Conservation (phyloP, 2,797 vertebrate genomes). For the Pipistrellus kuhlii region DNA sequence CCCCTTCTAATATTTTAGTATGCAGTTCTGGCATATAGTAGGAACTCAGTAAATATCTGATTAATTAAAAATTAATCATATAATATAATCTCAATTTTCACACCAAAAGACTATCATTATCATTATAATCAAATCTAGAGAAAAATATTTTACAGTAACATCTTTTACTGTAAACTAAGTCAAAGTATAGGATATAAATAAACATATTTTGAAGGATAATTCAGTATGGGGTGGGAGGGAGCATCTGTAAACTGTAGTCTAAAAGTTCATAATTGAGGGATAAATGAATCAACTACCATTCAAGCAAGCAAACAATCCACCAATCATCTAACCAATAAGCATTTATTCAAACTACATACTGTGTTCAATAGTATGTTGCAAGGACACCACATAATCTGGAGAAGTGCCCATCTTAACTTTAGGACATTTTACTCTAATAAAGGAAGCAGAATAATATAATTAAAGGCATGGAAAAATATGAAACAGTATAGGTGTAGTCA, state of each 20-base stretch:
- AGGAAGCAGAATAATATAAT: not conserved
- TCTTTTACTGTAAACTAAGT: not conserved
- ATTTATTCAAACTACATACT: not conserved
- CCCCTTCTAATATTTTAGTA: not conserved
- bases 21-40: not conserved
- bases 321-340: not conserved
- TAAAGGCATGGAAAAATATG: not conserved
- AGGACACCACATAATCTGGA: not conserved
- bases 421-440: not conserved
- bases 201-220: not conserved
- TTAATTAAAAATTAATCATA: not conserved
- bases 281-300: not conserved
- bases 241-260: not conserved
- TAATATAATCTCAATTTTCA: not conserved
- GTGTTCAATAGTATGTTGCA: not conserved
- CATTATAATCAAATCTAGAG: not conserved
- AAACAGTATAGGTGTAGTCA: not conserved
- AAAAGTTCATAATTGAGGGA: not conserved
- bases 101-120: not conserved
- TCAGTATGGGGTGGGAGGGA: not conserved
- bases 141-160: not conserved
- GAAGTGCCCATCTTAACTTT: not conserved
- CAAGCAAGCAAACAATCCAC: not conserved
- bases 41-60: not conserved
- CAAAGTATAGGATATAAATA: not conserved